Evolutionary conservation across 2,113 vertebrate genomes (phyloP).

Genomic region (Leucopsar rothschildi): DNA sequence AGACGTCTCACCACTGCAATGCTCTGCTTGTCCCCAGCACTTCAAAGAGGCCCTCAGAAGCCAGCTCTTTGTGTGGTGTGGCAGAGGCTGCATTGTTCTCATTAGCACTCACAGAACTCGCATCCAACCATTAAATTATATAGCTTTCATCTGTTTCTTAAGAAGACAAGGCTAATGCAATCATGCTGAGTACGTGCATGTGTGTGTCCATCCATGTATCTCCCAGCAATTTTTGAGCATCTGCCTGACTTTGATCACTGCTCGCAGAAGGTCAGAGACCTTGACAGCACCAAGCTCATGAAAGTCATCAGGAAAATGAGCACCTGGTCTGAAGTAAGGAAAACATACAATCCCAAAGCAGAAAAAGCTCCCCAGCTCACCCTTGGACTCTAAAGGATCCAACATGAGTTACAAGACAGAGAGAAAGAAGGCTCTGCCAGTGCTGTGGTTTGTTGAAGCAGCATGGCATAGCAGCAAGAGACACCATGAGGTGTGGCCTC

Average conservation of each 20-base stretch:
- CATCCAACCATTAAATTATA: slow-evolving; percentile 33
- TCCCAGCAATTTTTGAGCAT: not conserved
- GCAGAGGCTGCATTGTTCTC: slow-evolving; percentile 19
- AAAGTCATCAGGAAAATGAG: not conserved
- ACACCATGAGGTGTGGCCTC: fast-evolving
- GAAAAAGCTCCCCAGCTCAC: not conserved
- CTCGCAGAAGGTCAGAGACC: slow-evolving; percentile 16
- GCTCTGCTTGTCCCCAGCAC: not conserved
- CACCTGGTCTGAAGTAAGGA: not conserved
- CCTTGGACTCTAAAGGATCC: not conserved
- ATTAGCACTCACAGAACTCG: not conserved
- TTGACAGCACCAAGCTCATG: not conserved
- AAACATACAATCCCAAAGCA: not conserved
- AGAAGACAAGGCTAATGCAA: slow-evolving; percentile 13
- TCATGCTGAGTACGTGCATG: not conserved
- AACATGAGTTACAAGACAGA: not conserved
- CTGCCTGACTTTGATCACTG: not conserved
- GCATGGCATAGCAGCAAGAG: fast-evolving
- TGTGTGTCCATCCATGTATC: not conserved
- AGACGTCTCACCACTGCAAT: not conserved
- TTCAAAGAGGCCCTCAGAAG: slow-evolving; percentile 38
- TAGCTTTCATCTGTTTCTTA: slow-evolving; percentile 45
- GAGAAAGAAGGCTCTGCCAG: not conserved
- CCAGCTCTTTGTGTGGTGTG: slow-evolving; percentile 32
- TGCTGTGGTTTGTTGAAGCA: not conserved